Percentiles rank a stretch among this genome's conserved stretches.
These are phyloP conservation scores for Patiria miniata DNA, from an alignment of 35 echinoderm and acorn worm genomes.

Conservation along the genomic window DNA sequence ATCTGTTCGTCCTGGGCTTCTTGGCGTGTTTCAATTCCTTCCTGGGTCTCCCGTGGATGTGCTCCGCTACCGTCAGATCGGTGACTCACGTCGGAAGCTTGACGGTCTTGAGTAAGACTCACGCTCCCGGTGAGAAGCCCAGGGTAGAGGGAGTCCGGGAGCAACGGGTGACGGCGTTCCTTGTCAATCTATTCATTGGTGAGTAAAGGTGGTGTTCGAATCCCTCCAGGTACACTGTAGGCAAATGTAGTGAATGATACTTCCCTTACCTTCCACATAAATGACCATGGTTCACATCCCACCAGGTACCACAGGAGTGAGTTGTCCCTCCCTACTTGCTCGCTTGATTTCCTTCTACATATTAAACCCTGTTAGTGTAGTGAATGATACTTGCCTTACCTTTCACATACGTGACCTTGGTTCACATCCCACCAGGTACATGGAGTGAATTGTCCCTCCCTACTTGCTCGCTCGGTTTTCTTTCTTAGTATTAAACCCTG, in stretches of 20 bases:
- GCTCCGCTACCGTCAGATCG: slow-evolving; percentile 84
- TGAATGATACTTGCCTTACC: no score
- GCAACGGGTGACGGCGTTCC: slow-evolving; percentile 71
- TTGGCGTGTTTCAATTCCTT: slow-evolving; percentile 64
- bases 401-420: no score
- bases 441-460: no score
- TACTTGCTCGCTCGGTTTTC: no score
- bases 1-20: slow-evolving; percentile 72
- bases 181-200: slow-evolving; percentile 85
- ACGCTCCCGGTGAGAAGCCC: slow-evolving; percentile 88
- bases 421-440: no score
- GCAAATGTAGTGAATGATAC: neutral
- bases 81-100: slow-evolving; percentile 81
- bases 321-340: no score
- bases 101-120: slow-evolving; percentile 69
- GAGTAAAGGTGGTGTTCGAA: neutral
- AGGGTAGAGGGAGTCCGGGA: slow-evolving; percentile 66
- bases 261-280: no score
- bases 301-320: no score
- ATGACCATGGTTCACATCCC: no score
- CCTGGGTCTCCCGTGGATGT: slow-evolving; percentile 86
- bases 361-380: no score
- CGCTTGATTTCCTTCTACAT: no score
- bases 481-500: no score
- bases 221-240: neutral